Evolutionary conservation across 2,113 vertebrate species (phyloP).

Genomic region (Rhinolophus ferrumequinum): DNA sequence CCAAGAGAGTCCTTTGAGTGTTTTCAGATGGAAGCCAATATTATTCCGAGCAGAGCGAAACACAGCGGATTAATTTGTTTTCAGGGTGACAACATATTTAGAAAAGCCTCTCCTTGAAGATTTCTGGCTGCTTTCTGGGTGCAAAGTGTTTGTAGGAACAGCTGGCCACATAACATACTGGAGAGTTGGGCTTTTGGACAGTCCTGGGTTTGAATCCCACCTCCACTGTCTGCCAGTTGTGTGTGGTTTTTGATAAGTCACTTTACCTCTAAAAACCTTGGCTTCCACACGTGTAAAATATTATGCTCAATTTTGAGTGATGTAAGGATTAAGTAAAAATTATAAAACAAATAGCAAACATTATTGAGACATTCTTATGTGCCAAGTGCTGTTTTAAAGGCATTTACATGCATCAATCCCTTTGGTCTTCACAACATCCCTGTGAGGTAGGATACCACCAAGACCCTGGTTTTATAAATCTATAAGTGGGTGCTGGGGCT

Average conservation of each 20-base stretch:
- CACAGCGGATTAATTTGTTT: neutral
- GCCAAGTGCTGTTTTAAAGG: neutral
- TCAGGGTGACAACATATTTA: conserved; percentile 22
- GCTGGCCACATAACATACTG: neutral
- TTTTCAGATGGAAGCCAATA: conserved; percentile 35
- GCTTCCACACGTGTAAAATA: neutral
- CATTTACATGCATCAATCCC: neutral
- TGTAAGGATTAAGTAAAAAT: neutral
- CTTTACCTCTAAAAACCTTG: neutral
- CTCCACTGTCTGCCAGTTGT: neutral
- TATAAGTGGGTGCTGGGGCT: neutral
- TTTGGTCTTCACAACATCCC: neutral
- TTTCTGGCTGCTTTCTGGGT: neutral
- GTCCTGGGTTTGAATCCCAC: neutral
- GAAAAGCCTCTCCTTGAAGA: neutral
- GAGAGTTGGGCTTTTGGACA: neutral
- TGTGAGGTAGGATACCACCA: neutral
- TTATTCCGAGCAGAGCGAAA: neutral
- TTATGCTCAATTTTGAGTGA: neutral
- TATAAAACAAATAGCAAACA: neutral
- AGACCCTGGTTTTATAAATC: neutral
- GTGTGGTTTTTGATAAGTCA: neutral
- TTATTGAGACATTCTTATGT: neutral
- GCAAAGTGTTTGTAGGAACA: neutral
- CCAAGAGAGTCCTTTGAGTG: neutral